Conservation (phyloP, 92 coral and sea anemone genomes). For the Porites evermanni region DNA sequence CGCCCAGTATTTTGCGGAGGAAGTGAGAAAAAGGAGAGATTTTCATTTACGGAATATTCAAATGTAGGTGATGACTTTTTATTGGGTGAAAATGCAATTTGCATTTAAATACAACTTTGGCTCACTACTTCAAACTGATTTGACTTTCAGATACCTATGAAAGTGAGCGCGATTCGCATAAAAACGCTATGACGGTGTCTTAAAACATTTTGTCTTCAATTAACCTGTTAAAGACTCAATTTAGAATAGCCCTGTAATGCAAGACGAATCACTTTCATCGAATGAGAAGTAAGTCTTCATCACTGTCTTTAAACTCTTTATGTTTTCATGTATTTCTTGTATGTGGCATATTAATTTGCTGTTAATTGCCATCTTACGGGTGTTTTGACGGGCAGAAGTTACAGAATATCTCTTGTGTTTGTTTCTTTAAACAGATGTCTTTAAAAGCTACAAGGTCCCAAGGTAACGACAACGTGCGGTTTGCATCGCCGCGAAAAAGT, state of each 20-base stretch:
- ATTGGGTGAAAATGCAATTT: slow-evolving; percentile 29
- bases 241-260: not conserved
- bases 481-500: too few relatives aligned
- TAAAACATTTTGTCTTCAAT: not conserved
- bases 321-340: not conserved
- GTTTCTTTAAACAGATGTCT: slow-evolving; percentile 30
- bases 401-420: slow-evolving; percentile 16
- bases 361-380: slow-evolving; percentile 22
- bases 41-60: slow-evolving; percentile 6
- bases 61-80: not conserved
- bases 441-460: not conserved
- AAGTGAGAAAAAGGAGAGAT: not conserved
- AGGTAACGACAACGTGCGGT: not conserved
- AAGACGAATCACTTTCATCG: not conserved
- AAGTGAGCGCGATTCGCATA: slow-evolving; percentile 14
- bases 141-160: slow-evolving; percentile 35
- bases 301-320: not conserved
- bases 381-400: slow-evolving; percentile 14
- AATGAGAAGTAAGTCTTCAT: not conserved
- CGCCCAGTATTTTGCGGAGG: not conserved
- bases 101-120: slow-evolving; percentile 32
- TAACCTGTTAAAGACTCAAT: not conserved
- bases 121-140: slow-evolving; percentile 1
- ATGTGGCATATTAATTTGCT: slow-evolving; percentile 4
- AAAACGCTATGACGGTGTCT: slow-evolving; percentile 2